phyloP scores from a whole-genome alignment of 2,888 invertebrate genomes.

The Ashinkailepas kermadecensis region DNA sequence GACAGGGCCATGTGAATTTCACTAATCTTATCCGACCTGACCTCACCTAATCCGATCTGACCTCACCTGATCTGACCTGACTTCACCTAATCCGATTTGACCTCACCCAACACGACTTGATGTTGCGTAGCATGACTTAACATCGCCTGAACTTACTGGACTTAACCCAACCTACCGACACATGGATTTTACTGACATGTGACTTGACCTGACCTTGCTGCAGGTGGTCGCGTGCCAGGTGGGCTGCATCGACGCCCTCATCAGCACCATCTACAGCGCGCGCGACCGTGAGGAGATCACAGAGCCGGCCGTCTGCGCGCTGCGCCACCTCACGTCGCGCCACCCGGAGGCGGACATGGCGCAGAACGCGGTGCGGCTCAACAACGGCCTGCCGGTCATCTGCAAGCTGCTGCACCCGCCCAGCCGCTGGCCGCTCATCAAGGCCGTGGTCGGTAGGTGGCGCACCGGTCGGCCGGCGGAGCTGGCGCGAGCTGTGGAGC shows the following conservation, averaged over 20 bases:
- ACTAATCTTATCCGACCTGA: too few relatives aligned
- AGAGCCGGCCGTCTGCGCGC: constrained; percentile 95
- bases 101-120: too few relatives aligned
- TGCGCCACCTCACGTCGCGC: constrained; percentile 93
- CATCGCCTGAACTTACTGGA: too few relatives aligned
- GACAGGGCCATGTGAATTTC: too few relatives aligned
- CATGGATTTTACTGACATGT: too few relatives aligned
- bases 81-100: too few relatives aligned
- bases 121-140: too few relatives aligned
- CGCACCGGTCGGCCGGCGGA: neutral
- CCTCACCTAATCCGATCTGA: too few relatives aligned
- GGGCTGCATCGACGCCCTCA: constrained; percentile 92
- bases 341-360: constrained; percentile 96
- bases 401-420: constrained; percentile 94
- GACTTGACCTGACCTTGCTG: too few relatives aligned
- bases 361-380: constrained; percentile 89
- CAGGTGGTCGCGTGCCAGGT: constrained; percentile 62
- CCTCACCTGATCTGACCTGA: too few relatives aligned
- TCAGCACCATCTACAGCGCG: constrained; percentile 85
- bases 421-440: constrained; percentile 94
- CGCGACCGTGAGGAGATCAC: constrained; percentile 97
- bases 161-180: too few relatives aligned
- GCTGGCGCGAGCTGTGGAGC: neutral
- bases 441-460: constrained; percentile 44
- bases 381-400: constrained; percentile 84